Base-by-base conservation (phyloP, 1,140 invertebrate species). In the Drosophila sp. region DNA sequence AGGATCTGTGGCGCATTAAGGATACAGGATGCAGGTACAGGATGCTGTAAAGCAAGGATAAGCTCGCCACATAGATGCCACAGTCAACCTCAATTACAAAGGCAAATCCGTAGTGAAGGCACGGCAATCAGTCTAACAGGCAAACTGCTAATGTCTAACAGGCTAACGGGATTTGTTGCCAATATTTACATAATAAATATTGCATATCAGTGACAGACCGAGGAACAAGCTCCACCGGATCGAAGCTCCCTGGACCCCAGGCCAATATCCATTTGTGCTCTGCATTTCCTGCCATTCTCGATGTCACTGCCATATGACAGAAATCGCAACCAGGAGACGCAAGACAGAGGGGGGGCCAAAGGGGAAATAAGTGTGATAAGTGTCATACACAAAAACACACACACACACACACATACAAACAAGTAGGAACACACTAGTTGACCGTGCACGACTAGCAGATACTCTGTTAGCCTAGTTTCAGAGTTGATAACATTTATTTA, bases 181-280 rank as follows among this genome's bases (percentile, higher is more conserved):
- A 79, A 87, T 87, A 87, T 87, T 87, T 87, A 74, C 82, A 87
- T 87, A 87, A 87, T 89, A 87, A 80, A 87, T 89, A 79, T 80
- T 76, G 71, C 82, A 78, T 82, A 83, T 87, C 78, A 70, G 54
- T 62, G 73, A 61, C 77, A 62, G 57, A 38, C 13, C 21, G 45
- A 43, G 41, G 41, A 61, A 65, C 40, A 70, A 54, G 16, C 32
- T 18, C 1, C 43, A 13, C 25, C 14, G 9, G 11, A 38, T 13
- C 8, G 14, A 18, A 14, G 27, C 45, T 46, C 56, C 14, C 40
- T 34, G 16, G 18, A 56, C 53, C 36, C 53, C 57, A 25, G 57
- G 46, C 54, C 56, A 67, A 59, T 67, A 66, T 53, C 54, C 56
- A 69, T 69, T 73, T 66, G 54, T 41, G 40, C 27, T 61, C 41